Evolutionary conservation across 1,140 invertebrate genomes (phyloP).

Genomic region (Cataglyphis hispanica): DNA sequence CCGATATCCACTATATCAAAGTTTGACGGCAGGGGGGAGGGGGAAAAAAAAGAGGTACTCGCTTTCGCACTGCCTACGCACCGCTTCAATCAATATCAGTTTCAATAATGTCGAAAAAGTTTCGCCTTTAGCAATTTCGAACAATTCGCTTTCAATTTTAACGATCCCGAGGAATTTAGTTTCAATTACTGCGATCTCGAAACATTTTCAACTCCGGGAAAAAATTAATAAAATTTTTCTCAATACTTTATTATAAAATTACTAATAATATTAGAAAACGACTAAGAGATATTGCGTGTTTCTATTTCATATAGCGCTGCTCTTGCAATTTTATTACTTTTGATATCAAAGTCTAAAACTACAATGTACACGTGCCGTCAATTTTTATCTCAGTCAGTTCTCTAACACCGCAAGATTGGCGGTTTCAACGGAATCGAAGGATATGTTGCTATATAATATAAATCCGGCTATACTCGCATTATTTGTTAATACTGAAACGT

Average conservation of each 20-base stretch:
- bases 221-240: background rate
- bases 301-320: background rate
- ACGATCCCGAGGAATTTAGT: background rate
- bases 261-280: background rate
- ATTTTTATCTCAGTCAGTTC: background rate
- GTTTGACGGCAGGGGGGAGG: too few relatives aligned
- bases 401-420: background rate
- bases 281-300: background rate
- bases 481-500: slow-evolving; percentile 28
- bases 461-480: background rate
- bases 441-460: background rate
- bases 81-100: slow-evolving; percentile 51
- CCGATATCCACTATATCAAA: slow-evolving; percentile 38
- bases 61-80: background rate
- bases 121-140: slow-evolving; percentile 7
- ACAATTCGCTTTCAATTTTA: slow-evolving; percentile 29
- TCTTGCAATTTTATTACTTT: background rate
- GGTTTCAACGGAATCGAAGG: background rate
- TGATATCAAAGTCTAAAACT: background rate
- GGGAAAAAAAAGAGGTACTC: slow-evolving; percentile 11
- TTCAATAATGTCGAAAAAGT: slow-evolving; percentile 44
- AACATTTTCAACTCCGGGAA: background rate
- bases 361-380: background rate
- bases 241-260: background rate
- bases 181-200: background rate